These are phyloP conservation scores for Amorpha juglandis DNA, from an alignment of 2,888 invertebrate genomes.

Conservation along the genomic window DNA sequence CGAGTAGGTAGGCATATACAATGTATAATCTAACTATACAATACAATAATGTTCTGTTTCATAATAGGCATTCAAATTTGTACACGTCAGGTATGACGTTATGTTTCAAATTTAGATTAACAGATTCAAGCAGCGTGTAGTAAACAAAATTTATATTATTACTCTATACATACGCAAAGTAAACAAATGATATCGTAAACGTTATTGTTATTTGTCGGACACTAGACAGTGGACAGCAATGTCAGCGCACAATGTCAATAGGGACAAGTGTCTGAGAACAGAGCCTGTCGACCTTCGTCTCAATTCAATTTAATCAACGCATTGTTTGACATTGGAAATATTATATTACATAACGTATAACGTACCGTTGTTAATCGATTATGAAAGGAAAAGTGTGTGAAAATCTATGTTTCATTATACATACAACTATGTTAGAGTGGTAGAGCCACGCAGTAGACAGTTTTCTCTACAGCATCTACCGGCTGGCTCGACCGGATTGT, in stretches of 20 bases:
- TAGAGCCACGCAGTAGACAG: too few species aligned
- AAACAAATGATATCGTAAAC: conserved; percentile 3
- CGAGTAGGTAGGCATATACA: too few species aligned
- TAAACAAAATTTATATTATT: neutral
- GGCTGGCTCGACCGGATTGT: too few species aligned
- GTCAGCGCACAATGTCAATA: conserved; percentile 9
- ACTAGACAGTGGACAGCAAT: neutral
- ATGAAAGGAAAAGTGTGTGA: too few species aligned
- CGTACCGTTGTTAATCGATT: neutral
- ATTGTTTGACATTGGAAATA: conserved; percentile 30
- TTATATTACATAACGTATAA: neutral
- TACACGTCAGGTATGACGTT: neutral
- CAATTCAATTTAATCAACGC: conserved; percentile 64
- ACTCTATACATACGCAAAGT: neutral
- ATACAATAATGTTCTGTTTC: too few species aligned
- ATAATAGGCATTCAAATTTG: too few species aligned
- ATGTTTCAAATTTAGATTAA: neutral
- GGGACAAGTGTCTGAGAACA: neutral
- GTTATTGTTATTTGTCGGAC: neutral
- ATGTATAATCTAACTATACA: too few species aligned
- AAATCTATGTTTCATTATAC: too few species aligned
- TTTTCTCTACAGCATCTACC: too few species aligned
- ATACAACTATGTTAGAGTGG: too few species aligned
- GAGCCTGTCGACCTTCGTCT: conserved; percentile 50
- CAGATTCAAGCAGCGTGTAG: neutral